Evolutionary conservation across 2,797 vertebrate species (phyloP).

Genomic region (Poecile montanus): DNA sequence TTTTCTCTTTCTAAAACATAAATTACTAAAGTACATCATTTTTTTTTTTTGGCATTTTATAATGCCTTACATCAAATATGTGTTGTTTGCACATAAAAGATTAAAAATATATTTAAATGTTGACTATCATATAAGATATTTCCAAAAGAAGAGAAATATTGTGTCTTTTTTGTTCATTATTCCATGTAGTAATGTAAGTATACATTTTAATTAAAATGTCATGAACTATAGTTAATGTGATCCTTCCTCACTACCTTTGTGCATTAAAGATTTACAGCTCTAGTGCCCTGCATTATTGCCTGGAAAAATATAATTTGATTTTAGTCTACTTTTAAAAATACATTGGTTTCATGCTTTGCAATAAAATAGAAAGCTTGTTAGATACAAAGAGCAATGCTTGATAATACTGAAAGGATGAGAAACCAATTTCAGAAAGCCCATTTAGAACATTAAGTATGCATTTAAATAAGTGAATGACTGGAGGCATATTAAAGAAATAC

Average conservation of each 20-base stretch:
- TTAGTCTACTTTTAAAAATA: neutral
- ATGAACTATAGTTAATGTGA: neutral
- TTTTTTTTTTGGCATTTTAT: neutral
- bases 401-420: neutral
- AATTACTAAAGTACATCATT: neutral
- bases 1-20: neutral
- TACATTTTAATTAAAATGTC: constrained; percentile 17
- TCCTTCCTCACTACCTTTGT: neutral
- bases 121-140: neutral
- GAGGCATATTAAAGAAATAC: neutral
- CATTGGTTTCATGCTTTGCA: neutral
- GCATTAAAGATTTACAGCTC: neutral
- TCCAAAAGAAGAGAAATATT: neutral
- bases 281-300: neutral
- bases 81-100: neutral
- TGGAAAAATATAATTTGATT: neutral
- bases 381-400: neutral
- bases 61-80: neutral
- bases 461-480: neutral
- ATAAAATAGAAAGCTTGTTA: neutral
- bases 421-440: neutral
- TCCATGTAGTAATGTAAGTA: neutral
- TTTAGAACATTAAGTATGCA: neutral
- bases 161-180: neutral
- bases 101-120: neutral